Base-by-base conservation (phyloP, 2,888 invertebrate species). In the Rotaria macrura region DNA sequence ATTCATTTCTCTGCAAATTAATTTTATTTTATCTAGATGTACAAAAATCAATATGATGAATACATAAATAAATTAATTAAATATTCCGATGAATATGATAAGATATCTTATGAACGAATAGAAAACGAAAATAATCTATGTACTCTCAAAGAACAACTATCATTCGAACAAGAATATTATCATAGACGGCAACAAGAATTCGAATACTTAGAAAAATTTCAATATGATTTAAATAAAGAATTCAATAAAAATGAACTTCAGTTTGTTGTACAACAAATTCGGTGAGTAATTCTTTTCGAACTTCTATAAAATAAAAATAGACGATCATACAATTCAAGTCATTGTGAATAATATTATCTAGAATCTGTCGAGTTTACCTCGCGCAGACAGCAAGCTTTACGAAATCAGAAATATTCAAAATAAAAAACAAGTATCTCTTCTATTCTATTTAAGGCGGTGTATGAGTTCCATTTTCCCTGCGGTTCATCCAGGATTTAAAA, bases 141-240 rank as follows among this genome's bases (percentile, higher is more conserved):
- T 43, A 79, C 40, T 43, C 43, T 79, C 6, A 40, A 34, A 43
- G 79, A 79, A 43, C 79, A 79, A 79, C n/a, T 43, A 25, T 40
- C 43, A 43, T 79, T 79, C 25, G 43, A 79, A 79, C 40, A 79
- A 43, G 79, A 79, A 79, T 79, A 38, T 43, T n/a, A 79, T 40
- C 25, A 43, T 23, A 20, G 79, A 79, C 40, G 40, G 12, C 43
- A 79, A 43, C 25, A 79, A 79, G 79, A 79, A 79, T 79, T 43
- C 6, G 79, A 79, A 79, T 43, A 79, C 43, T 79, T 79, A 79
- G 79, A 79, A 79, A 43, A 79, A 43, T 43, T 79, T 79, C 43
- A 43, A 5, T 23, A 25, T 43, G 43, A 79, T 43, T 79, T 79
- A 10, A n/a, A 79, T 79, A 40, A 43, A 43, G 20, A 79, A 79